Percentiles rank a stretch among this genome's conserved stretches.
phyloP scores from a whole-genome alignment of 2,797 vertebrate species.

The Simalia tracyae region DNA sequence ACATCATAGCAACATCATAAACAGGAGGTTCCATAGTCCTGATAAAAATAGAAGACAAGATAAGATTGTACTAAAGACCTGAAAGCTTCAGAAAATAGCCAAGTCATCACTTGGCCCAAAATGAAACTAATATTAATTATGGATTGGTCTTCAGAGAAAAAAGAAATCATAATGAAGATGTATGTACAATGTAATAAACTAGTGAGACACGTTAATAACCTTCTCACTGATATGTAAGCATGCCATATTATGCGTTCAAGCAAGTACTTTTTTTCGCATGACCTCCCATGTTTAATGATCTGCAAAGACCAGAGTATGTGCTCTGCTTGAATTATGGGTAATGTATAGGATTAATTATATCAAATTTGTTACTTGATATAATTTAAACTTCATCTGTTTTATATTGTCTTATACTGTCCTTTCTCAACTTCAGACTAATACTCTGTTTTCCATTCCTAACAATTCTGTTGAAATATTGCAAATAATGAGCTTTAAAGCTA shows the following conservation, averaged over 20 bases:
- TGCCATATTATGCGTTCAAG: background rate
- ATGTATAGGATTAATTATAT: background rate
- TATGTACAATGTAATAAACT: background rate
- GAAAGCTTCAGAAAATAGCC: background rate
- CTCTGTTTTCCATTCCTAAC: background rate
- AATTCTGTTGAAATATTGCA: background rate
- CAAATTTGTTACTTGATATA: background rate
- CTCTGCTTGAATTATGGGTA: background rate
- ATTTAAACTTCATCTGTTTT: background rate
- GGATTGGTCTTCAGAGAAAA: background rate
- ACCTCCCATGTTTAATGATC: background rate
- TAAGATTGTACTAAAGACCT: background rate
- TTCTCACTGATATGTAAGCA: background rate
- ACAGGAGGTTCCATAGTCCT: background rate
- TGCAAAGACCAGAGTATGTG: background rate
- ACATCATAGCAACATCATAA: background rate
- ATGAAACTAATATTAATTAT: background rate
- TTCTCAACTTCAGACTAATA: background rate
- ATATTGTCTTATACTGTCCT: background rate
- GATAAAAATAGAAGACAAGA: background rate
- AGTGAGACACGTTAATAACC: too few species aligned
- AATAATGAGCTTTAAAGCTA: background rate
- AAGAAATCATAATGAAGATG: too few species aligned
- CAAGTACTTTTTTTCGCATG: too few species aligned
- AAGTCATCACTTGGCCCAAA: background rate